phyloP scores from a whole-genome alignment of 2,888 invertebrate genomes.

The Ligdia adustata region DNA sequence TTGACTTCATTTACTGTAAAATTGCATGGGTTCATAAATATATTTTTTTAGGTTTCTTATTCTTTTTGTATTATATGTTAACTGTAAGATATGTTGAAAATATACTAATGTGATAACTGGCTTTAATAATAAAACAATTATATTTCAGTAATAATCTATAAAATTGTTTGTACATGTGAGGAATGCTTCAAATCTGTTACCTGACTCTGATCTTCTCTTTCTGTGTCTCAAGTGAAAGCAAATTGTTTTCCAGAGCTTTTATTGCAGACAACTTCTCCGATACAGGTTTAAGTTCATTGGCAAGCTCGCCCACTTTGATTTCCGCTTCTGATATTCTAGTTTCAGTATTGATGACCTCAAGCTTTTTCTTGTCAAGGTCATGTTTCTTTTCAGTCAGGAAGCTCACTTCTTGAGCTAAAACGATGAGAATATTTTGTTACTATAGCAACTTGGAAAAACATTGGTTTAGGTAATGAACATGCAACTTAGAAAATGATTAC shows the following conservation, averaged over 20 bases:
- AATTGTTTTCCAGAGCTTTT: constrained; percentile 76
- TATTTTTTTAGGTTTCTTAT: too few species aligned
- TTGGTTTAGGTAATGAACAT: too few species aligned
- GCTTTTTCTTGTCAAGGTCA: constrained; percentile 84
- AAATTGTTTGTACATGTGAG: too few species aligned
- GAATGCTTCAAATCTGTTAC: constrained; percentile 57
- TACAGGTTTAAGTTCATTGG: constrained; percentile 82
- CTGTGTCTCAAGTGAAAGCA: constrained; percentile 78
- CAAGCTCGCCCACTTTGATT: constrained; percentile 81
- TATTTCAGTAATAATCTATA: too few species aligned
- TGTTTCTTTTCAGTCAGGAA: constrained; percentile 82
- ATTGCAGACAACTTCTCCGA: constrained; percentile 80
- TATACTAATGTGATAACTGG: too few species aligned
- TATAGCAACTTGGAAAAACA: too few species aligned
- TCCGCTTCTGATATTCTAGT: constrained; percentile 85
- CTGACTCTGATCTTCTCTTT: constrained; percentile 83
- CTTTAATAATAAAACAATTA: too few species aligned
- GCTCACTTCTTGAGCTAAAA: constrained; percentile 77
- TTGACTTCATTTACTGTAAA: too few species aligned
- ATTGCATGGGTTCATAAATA: too few species aligned
- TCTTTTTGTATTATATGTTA: too few species aligned
- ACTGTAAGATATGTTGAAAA: too few species aligned
- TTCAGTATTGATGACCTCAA: constrained; percentile 82
- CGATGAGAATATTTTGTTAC: not conserved
- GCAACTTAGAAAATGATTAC: too few species aligned